Evolutionary conservation across 2,888 invertebrate genomes (phyloP).

Genomic region (Lepeophtheirus nordmannii): DNA sequence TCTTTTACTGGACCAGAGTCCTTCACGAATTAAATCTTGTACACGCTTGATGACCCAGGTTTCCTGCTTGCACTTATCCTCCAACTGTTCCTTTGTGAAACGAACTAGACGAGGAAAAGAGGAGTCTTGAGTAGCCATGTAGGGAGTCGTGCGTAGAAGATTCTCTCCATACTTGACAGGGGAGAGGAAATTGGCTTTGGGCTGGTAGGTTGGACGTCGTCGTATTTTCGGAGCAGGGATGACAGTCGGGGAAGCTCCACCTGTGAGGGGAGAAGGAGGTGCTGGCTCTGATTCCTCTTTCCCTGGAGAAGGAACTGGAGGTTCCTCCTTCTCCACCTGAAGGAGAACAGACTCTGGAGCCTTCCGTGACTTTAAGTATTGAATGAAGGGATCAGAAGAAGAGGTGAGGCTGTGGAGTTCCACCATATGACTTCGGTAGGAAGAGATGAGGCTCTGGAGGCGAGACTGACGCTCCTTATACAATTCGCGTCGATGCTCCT

Average conservation of each 20-base stretch:
- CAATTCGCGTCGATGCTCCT: background rate
- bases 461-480: background rate
- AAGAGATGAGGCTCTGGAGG: background rate
- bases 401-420: background rate
- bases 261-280: background rate
- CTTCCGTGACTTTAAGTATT: background rate
- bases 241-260: background rate
- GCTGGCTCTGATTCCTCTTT: background rate
- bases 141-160: background rate
- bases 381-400: background rate
- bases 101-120: too few species aligned
- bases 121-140: background rate
- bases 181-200: background rate
- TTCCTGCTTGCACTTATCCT: constrained; percentile 43
- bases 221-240: background rate
- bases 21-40: constrained; percentile 76
- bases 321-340: background rate
- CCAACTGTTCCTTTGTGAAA: too few species aligned
- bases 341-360: background rate
- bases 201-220: background rate
- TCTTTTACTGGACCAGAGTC: constrained; percentile 81
- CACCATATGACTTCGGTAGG: background rate
- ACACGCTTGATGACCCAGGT: constrained; percentile 85
- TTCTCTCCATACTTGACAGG: constrained; percentile 6
- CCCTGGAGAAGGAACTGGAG: background rate